A percentile compares a stretch with the other conserved stretches of the same genome.
phyloP scores from a whole-genome alignment of 1,140 invertebrate species.

The Dendroctonus ponderosae region DNA sequence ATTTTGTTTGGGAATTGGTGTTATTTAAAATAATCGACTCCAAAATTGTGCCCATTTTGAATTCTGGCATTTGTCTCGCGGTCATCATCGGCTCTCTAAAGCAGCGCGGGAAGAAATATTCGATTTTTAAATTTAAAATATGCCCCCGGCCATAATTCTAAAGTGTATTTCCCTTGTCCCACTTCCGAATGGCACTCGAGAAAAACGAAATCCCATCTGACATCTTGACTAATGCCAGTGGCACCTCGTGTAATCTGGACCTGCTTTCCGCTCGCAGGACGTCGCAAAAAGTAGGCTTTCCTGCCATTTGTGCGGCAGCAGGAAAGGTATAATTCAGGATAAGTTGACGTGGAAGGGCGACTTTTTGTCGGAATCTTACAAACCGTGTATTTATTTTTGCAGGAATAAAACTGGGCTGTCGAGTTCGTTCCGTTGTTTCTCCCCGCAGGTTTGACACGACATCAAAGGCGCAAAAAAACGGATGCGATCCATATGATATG shows the following conservation, averaged over 20 bases:
- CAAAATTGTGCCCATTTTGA: too few species aligned
- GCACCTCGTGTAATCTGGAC: slow-evolving; percentile 28
- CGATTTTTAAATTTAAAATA: too few species aligned
- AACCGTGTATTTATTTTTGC: slow-evolving; percentile 1
- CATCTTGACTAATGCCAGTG: slow-evolving; percentile 29
- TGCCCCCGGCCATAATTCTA: too few species aligned
- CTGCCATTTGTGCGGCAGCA: slow-evolving; percentile 18
- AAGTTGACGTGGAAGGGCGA: slow-evolving; percentile 18
- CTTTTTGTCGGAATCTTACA: background rate
- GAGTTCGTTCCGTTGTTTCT: background rate
- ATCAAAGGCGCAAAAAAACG: background rate
- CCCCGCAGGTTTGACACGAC: background rate
- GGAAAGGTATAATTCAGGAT: slow-evolving; percentile 32
- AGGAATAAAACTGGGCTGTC: background rate
- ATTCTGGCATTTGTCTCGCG: too few species aligned
- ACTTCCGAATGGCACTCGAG: background rate
- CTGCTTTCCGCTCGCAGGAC: slow-evolving; percentile 22
- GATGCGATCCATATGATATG: background rate
- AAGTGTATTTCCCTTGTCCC: too few species aligned
- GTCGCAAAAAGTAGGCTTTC: slow-evolving; percentile 31
- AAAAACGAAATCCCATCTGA: slow-evolving; percentile 19
- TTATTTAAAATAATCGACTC: too few species aligned
- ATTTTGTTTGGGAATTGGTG: too few species aligned
- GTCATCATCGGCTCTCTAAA: too few species aligned
- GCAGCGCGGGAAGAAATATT: too few species aligned